These are phyloP conservation scores for Leptopilina clavipes DNA, from an alignment of 1,140 invertebrate genomes.

Conservation along the genomic window DNA sequence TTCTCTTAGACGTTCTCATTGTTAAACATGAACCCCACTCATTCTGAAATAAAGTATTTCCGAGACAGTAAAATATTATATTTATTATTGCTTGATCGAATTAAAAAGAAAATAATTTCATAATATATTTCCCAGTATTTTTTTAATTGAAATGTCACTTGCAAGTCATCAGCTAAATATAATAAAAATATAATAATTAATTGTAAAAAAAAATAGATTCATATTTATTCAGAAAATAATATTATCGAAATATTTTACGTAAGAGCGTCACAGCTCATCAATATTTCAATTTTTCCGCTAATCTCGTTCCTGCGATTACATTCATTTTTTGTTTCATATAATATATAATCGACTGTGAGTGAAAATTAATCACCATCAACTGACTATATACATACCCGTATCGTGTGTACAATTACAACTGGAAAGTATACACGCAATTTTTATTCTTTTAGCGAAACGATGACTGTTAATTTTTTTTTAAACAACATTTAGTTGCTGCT, in stretches of 20 bases:
- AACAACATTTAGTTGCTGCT: too few species aligned
- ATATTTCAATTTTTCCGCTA: conserved; percentile 16
- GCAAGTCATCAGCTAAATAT: too few species aligned
- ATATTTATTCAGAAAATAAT: not conserved
- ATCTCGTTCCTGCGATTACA: not conserved
- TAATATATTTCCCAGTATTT: not conserved
- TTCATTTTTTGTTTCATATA: not conserved
- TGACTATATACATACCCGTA: not conserved
- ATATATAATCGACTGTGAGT: not conserved
- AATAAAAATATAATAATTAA: too few species aligned
- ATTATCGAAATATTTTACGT: not conserved
- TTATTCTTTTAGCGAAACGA: not conserved
- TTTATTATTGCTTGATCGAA: too few species aligned
- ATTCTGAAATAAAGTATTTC: too few species aligned
- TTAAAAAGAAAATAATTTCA: too few species aligned
- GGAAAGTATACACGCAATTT: not conserved
- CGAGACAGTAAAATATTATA: too few species aligned
- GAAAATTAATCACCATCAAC: conserved; percentile 18
- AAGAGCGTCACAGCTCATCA: conserved; percentile 14
- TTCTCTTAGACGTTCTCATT: not conserved
- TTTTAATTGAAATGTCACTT: not conserved
- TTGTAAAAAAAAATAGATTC: not conserved
- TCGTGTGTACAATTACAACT: not conserved
- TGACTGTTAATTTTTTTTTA: not conserved
- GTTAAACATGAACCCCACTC: too few species aligned